Base-by-base conservation (phyloP, 92 coral and sea anemone genomes). In the Epizoanthus scotinus region DNA sequence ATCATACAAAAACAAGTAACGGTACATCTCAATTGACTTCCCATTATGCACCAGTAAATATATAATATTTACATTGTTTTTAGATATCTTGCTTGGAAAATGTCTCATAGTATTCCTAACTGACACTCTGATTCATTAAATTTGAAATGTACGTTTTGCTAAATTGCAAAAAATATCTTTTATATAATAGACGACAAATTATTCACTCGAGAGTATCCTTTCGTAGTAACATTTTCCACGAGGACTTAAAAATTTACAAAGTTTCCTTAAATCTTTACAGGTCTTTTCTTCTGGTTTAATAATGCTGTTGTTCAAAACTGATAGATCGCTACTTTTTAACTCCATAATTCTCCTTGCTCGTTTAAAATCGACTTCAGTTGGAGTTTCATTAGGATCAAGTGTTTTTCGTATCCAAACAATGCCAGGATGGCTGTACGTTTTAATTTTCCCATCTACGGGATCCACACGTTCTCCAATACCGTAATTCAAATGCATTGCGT, bases 391-490 rank as follows among this genome's bases (percentile, higher is more conserved):
- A 38, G 84, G 54, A 64, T 79, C 53, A 25, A 61, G 57, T 14
- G 71, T 61, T 61, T 44, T 79, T 68, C 60, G 21, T 28, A 61
- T 34, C 73, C 84, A 80, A 40, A 80, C 71, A 67, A 81, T 25
- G 26, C 77, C 67, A 21, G 84, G 84, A 55, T 81, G 84, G 42
- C 73, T 67, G 55, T 50, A 81, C 1, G 78, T 81, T 67, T 81
- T 81, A 14, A 81, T 53, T 24, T 10, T 28, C 52, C 77, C 66
- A 34, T 81, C 84, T 3, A 78, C 55, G 50, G 78, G 78, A 55
- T 81, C 85, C 29, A 57, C 64, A 0, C 85, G 67, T 28, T 81
- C 78, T 24, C 85, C 78, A 34, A 81, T 57, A 0, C 85, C 68
- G 42, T 47, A 67, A 31, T 81, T 81, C 52, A 81, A 81, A 34